Base-by-base conservation (phyloP, 2,113 vertebrate genomes). In the Tangachromis dhanisi region DNA sequence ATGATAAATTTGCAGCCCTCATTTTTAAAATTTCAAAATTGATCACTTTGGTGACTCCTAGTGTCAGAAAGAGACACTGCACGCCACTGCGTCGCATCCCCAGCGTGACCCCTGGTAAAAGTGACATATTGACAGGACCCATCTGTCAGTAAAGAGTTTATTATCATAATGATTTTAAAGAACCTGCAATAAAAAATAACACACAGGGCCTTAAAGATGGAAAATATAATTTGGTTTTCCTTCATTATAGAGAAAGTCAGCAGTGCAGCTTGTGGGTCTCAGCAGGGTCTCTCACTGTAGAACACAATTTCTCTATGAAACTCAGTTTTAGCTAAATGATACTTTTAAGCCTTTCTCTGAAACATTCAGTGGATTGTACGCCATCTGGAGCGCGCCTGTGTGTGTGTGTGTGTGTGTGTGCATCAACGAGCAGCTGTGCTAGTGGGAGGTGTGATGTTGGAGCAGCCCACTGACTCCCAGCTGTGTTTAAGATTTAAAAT, bases 391-490 rank as follows among this genome's bases (percentile, higher is more conserved):
- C 26, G 42, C 71, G 83, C 35, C 51, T 80, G 55, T 53, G 24
- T 79, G 42, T 81, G 59, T 63, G 33, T 14, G n/a, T n/a, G n/a
- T n/a, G 12, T 17, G 40, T 47, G 16, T 29, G 42, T 19, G 42
- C 71, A 26, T 61, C 5, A 21, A 53, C 71, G n/a, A 92, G 87
- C 92, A 91, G 91, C 90, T 95, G 92, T 90, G 76, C 47, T 38
- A 29, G 92, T 91, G 47, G 88, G 89, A 91, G 93, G 92, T 94
- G 92, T 89, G 90, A 95, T 93, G 92, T 93, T 51, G 83, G 38
- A 85, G 88, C 63, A 49, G 89, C 91, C 83, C 88, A 66, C 87
- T 81, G 90, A 86, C 88, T 92, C 78, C 90, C 94, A 93, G 92
- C 87, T 94, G 95, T 89, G 92, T 85, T 88, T 80, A 86, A 90